Conservation (phyloP, 2,113 vertebrate genomes). For the Leucoraja erinaceus region DNA sequence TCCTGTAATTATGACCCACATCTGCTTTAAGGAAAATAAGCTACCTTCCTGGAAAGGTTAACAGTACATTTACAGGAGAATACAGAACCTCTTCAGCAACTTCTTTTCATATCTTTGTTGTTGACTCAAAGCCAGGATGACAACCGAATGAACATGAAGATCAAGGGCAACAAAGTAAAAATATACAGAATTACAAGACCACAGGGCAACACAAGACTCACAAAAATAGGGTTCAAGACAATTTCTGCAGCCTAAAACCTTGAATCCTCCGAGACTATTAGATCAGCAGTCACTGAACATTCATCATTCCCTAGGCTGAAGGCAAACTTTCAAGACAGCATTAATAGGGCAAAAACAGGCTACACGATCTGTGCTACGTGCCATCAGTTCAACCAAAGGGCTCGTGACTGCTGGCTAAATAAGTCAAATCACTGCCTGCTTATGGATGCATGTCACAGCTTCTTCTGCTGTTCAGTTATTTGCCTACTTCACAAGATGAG, state of each 20-base stretch:
- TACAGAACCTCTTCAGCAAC: background rate
- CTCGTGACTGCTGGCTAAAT: slow-evolving; percentile 54
- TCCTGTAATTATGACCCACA: background rate
- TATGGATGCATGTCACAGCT: slow-evolving; percentile 52
- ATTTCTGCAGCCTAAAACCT: slow-evolving; percentile 46
- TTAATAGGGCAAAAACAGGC: slow-evolving; percentile 58
- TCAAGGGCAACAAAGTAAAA: background rate
- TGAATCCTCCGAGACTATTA: slow-evolving; percentile 52
- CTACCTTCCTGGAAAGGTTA: background rate
- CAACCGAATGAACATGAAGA: background rate
- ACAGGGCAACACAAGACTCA: slow-evolving; percentile 34
- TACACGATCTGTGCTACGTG: slow-evolving; percentile 49
- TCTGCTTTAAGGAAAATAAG: background rate
- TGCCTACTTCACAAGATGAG: background rate
- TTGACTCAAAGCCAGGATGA: slow-evolving; percentile 3
- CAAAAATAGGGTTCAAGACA: slow-evolving; percentile 40
- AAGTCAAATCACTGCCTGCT: slow-evolving; percentile 57
- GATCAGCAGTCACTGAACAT: slow-evolving; percentile 73
- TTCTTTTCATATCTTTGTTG: background rate
- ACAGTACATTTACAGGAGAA: background rate
- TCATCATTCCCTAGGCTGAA: slow-evolving; percentile 60
- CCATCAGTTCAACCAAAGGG: slow-evolving; percentile 60
- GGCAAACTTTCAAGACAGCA: slow-evolving; percentile 55
- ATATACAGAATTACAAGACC: slow-evolving; percentile 39
- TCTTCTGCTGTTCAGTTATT: slow-evolving; percentile 43